Percentiles rank a stretch among this genome's conserved stretches.
These are phyloP conservation scores for Ia io DNA, from an alignment of 2,113 vertebrate genomes.

Conservation along the genomic window DNA sequence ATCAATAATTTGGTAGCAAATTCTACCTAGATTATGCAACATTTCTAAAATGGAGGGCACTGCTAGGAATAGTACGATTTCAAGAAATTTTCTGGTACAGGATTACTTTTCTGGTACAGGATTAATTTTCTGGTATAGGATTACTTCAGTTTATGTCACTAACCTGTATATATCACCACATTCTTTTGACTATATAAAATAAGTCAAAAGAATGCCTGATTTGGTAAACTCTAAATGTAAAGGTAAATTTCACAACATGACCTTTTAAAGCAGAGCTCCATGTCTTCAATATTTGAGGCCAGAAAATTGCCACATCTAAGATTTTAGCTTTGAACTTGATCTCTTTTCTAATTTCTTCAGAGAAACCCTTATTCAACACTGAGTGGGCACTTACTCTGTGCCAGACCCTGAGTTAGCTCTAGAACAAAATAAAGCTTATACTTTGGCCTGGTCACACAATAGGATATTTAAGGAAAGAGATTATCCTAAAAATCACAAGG, in stretches of 20 bases:
- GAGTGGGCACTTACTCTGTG: neutral
- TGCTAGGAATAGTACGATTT: neutral
- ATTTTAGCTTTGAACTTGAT: conserved; percentile 39
- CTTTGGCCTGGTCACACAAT: neutral
- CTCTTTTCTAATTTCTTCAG: conserved; percentile 46
- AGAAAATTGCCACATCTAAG: conserved; percentile 33
- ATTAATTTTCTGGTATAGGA: conserved; percentile 23
- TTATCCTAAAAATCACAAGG: conserved; percentile 2
- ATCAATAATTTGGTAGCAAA: conserved; percentile 14
- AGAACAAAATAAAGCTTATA: conserved; percentile 3
- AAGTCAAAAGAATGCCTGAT: conserved; percentile 14
- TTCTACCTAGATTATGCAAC: conserved; percentile 20
- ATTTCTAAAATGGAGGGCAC: neutral
- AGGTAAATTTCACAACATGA: conserved; percentile 23
- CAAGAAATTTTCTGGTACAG: conserved; percentile 36
- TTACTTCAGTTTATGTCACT: neutral
- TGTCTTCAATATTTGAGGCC: neutral
- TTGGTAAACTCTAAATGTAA: conserved; percentile 29
- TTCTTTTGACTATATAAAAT: neutral
- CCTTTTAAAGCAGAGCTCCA: conserved; percentile 17
- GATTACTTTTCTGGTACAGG: conserved; percentile 11
- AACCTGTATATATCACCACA: neutral
- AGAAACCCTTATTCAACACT: neutral
- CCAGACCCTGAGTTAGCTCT: neutral
- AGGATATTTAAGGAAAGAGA: conserved; percentile 40